Evolutionary conservation across 2,797 vertebrate genomes (phyloP), one percentile per base, ranked within the genome.

Genomic region (Adelosebastes latens): DNA sequence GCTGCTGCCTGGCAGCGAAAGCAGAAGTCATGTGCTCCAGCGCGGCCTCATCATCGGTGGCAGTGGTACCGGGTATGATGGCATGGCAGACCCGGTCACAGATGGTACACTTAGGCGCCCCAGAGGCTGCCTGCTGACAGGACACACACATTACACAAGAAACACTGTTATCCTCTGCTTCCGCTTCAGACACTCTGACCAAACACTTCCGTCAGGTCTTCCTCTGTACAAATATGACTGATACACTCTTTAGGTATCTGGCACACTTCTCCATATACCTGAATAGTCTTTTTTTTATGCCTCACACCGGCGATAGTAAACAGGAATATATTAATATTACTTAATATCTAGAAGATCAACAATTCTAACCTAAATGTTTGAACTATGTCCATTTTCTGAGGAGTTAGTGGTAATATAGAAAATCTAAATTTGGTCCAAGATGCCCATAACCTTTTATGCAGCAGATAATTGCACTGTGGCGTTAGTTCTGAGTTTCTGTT

Each of bases 21-120:
- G 65, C 81, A 87, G 39, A 70, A 81, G 83, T 85, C 85, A 85
- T 83, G 80, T 75, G 79, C 73, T 85, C 75, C 62, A 39, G 49
- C 87, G 71, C 39, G 53, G 77, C 76, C 76, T 78, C 81, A 72
- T 87, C 72, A 56, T 83, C 80, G 22, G 65, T 90, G 92, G 90
- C 89, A 85, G 70, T 25, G 81, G 84, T 73, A 80, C 86, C 83
- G 71, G 76, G 82, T 80, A 81, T 89, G 91, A 92, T 90, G 80
- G 87, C 91, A 91, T 77, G 59, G 87, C 87, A 88, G 91, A 88
- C 86, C 89, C 72, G 89, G 89, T 92, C 90, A 84, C 93, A 94
- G 93, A 94, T 94, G 93, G 93, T 70, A 81, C 92, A 87, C 89
- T 93, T 92, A 88, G 91, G 84, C 73, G 7, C 81, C 92, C 91